Base-by-base conservation (phyloP, 1,140 invertebrate genomes). In the Eufriesea mexicana region DNA sequence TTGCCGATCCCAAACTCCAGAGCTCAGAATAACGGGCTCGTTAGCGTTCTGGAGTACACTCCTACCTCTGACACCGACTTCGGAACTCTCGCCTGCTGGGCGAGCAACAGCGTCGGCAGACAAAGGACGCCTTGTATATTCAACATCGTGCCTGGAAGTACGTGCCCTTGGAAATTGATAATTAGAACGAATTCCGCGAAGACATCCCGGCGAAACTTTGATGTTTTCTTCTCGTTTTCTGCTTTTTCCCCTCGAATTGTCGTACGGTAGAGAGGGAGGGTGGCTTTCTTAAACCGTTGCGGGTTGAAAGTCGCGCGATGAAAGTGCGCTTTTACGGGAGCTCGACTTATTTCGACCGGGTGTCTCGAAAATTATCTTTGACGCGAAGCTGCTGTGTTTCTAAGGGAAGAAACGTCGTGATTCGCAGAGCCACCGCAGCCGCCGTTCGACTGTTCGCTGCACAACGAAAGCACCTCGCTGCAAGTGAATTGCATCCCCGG, bases 1-100 rank as follows among this genome's bases (percentile, higher is more conserved):
- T 92, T 94, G 66, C 94, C 96, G 83, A 94, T 95, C 86, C 92
- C 93, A 86, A 95, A 95, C 86, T 94, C 95, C 70, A 93, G 94
- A 85, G 95, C 96, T 84, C 94, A 95, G 89, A 96, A 95, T 90
- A 95, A 95, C 88, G 96, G 96, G n/a, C 94, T 96, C 35, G 95
- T 95, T 72, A 97, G 96, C 88, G 96, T 96, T 80, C 95, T 96
- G 84, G 96, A 95, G 91, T 97, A 96, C 92, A 95, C 95, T 74
- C 95, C 96, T 49, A 94, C 93, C 74, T 92, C 92, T 67, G 95
- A 96, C 74, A 95, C 95, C 28, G 97, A 98, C 91, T 96, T 97
- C 84, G 97, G 97, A 74, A 97, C 96, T 75, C 93, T 98, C 0
- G 96, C 97, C 18, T 98, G 98, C 90, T 98, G 97, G 97, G 97